Evolutionary conservation across 2,888 invertebrate species (phyloP).

Genomic region (Therioaphis trifolii): DNA sequence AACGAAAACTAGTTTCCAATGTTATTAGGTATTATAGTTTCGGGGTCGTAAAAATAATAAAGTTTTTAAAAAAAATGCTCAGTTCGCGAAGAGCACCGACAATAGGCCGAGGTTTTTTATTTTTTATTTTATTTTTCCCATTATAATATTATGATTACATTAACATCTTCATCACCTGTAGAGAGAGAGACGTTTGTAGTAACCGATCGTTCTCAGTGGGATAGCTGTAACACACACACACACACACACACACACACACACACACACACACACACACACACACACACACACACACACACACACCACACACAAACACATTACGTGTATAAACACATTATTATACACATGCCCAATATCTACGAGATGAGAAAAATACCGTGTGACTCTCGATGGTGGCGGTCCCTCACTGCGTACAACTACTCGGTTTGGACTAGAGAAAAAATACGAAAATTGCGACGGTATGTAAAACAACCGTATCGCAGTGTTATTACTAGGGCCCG

Average conservation of each 20-base stretch:
- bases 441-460: too few species aligned
- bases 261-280: not conserved
- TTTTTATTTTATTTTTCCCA: conserved; percentile 44
- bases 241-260: too few species aligned
- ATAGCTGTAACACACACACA: not conserved
- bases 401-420: not conserved
- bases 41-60: conserved; percentile 56
- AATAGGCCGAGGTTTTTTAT: conserved; percentile 30
- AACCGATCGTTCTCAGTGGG: conserved; percentile 53
- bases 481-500: too few species aligned
- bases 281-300: not conserved
- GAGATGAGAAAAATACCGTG: conserved; percentile 42
- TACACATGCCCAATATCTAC: too few species aligned
- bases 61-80: not conserved
- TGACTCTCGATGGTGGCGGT: conserved; percentile 31
- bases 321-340: too few species aligned
- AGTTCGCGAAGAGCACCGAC: conserved; percentile 56
- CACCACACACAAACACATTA: too few species aligned
- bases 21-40: conserved; percentile 34
- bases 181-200: conserved; percentile 44
- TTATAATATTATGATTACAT: conserved; percentile 62
- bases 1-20: conserved; percentile 52
- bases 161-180: conserved; percentile 62
- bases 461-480: too few species aligned
- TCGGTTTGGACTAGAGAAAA: not conserved